phyloP scores from a whole-genome alignment of 2,888 invertebrate species.

The Thymelicus lineola region DNA sequence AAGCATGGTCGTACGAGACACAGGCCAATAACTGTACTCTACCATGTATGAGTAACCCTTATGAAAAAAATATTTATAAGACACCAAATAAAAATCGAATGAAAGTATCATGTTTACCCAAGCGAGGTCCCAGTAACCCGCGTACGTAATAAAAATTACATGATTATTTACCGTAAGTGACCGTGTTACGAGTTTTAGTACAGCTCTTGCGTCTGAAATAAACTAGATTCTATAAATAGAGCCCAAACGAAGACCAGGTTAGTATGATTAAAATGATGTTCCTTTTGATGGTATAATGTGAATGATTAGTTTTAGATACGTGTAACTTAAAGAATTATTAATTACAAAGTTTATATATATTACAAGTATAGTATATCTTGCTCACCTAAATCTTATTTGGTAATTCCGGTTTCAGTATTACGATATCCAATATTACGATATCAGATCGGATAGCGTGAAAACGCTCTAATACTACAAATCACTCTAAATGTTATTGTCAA shows the following conservation, averaged over 20 bases:
- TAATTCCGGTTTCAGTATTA: no score
- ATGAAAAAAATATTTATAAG: not conserved
- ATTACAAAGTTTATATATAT: no score
- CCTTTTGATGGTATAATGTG: not conserved
- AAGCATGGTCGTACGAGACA: no score
- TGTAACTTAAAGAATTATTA: no score
- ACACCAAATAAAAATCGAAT: not conserved
- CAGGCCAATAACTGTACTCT: no score
- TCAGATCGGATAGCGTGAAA: no score
- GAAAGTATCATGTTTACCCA: not conserved
- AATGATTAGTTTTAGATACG: not conserved
- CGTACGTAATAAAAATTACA: conserved; percentile 16
- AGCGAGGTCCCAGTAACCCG: not conserved
- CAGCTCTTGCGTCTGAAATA: conserved; percentile 13
- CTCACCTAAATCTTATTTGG: no score
- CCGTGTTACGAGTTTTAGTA: conserved; percentile 24
- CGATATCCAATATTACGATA: no score
- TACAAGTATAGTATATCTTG: no score
- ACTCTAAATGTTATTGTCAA: no score
- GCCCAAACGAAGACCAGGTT: conserved; percentile 15
- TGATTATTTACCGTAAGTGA: conserved; percentile 16
- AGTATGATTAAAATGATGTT: not conserved
- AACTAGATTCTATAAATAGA: conserved; percentile 20
- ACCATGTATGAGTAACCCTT: no score
- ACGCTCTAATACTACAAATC: no score